Base-by-base conservation (phyloP, 2,113 vertebrate genomes). In the sheep (Ovis aries) region DNA sequence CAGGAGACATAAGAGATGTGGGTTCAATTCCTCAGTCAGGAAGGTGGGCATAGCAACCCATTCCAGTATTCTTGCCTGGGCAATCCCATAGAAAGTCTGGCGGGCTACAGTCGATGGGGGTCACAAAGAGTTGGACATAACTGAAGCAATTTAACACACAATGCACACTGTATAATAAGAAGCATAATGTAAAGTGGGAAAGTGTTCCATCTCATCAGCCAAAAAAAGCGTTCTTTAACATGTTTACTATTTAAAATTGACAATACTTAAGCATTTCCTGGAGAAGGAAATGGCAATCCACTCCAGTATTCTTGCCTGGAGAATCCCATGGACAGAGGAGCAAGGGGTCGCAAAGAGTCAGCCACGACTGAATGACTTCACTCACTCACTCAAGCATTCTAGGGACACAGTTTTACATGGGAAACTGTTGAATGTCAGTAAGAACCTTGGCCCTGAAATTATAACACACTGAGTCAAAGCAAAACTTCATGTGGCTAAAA, bases 81-180 rank as follows among this genome's bases (percentile, higher is more conserved):
- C 12, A 77, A 27, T 77, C 23, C 71, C 23, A 43, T 27, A 77
- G 71, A 74, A 74, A 25, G 36, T 27, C 36, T 77, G 71, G 21
- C 0, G 0, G 71, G 71, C 67, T 43, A 43, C 7, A 77, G 40
- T 43, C 40, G 40, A 40, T 7, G 12, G 6, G 3, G 12, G 23
- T 43, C 23, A 27, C 36, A 43, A 36, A 36, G 67, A 71, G n/a
- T 23, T 7, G 6, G 40, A 77, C 23, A 77, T 43, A 43, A 43
- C 23, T 77, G 23, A 77, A 27, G 40, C 12, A 43, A 27, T 43
- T 77, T 77, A 43, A 2, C 40, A 27, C 3, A 13, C 12, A 43
- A 43, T 77, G 71, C 23, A 27, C 40, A 43, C 50, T 88, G 2
- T 84, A 74, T 67, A 64, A 93, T 10, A 87, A 11, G 21, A 74